These are phyloP conservation scores for Drosophila fungiperda DNA, from an alignment of 2,888 invertebrate species.

Conservation along the genomic window DNA sequence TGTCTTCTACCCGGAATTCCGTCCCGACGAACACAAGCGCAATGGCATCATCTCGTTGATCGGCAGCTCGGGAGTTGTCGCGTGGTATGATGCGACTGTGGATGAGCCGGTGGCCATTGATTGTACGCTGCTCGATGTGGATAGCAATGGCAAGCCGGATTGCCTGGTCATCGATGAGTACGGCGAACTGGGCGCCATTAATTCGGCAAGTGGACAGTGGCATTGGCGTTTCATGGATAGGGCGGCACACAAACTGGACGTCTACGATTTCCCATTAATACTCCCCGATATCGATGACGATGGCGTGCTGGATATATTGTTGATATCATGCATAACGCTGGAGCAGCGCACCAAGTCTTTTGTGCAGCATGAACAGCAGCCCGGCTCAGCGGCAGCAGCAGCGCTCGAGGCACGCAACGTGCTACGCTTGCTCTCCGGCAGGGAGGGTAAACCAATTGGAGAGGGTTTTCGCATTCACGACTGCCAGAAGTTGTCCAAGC, in stretches of 20 bases:
- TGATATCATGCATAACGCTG: slow-evolving; percentile 86
- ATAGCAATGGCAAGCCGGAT: slow-evolving; percentile 89
- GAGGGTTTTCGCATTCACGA: slow-evolving; percentile 87
- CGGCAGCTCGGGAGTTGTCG: slow-evolving; percentile 89
- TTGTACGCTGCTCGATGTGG: slow-evolving; percentile 90
- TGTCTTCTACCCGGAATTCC: slow-evolving; percentile 87
- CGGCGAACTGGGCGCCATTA: slow-evolving; percentile 88
- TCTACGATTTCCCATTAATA: slow-evolving; percentile 89
- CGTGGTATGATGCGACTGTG: slow-evolving; percentile 90
- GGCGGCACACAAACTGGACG: slow-evolving; percentile 85
- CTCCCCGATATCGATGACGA: slow-evolving; percentile 91
- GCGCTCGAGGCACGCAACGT: slow-evolving; percentile 86
- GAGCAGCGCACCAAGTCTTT: slow-evolving; percentile 76
- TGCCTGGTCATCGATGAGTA: slow-evolving; percentile 91
- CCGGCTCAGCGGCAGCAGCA: slow-evolving; percentile 21
- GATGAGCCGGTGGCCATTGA: slow-evolving; percentile 90
- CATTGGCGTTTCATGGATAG: slow-evolving; percentile 85
- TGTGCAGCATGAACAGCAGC: slow-evolving; percentile 54
- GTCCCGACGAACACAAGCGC: slow-evolving; percentile 83
- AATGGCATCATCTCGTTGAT: slow-evolving; percentile 90
- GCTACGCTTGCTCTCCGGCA: slow-evolving; percentile 89
- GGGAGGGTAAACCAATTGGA: slow-evolving; percentile 88
- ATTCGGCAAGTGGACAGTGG: slow-evolving; percentile 88
- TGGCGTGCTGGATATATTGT: slow-evolving; percentile 89
- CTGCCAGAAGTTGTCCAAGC: slow-evolving; percentile 87